phyloP scores from a whole-genome alignment of 1,140 invertebrate species.

The Pectinophora gossypiella region DNA sequence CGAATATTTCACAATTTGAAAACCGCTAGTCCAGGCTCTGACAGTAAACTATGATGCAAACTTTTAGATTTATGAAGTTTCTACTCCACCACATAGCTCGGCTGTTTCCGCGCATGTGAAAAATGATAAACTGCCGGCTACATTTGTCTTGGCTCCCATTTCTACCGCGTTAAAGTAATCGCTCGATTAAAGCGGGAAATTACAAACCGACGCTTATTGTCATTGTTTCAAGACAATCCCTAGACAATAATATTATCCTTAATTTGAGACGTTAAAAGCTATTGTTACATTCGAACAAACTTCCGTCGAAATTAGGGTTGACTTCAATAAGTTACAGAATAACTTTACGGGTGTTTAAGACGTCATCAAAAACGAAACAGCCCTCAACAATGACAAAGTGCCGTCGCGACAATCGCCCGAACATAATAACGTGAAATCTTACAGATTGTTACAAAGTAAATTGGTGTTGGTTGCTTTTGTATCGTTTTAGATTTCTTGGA shows the following conservation, averaged over 20 bases:
- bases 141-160: constrained; percentile 23
- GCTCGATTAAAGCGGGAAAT: background rate
- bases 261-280: background rate
- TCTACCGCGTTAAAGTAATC: background rate
- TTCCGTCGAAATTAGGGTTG: background rate
- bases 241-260: background rate
- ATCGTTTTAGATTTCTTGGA: no score
- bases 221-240: background rate
- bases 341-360: background rate
- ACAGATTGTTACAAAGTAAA: background rate
- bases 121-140: constrained; percentile 23
- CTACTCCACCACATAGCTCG: constrained; percentile 12
- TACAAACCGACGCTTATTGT: background rate
- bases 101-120: constrained; percentile 13
- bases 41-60: constrained; percentile 31
- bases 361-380: background rate
- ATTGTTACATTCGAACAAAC: background rate
- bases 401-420: background rate
- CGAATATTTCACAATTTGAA: constrained; percentile 24
- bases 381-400: background rate
- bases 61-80: constrained; percentile 38
- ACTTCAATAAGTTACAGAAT: background rate
- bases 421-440: background rate
- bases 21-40: constrained; percentile 21
- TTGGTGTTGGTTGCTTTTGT: background rate